A percentile compares a stretch with the other conserved stretches of the same genome.
Conservation (phyloP, 1,140 invertebrate genomes). For the Leptonema lineaticorne region DNA sequence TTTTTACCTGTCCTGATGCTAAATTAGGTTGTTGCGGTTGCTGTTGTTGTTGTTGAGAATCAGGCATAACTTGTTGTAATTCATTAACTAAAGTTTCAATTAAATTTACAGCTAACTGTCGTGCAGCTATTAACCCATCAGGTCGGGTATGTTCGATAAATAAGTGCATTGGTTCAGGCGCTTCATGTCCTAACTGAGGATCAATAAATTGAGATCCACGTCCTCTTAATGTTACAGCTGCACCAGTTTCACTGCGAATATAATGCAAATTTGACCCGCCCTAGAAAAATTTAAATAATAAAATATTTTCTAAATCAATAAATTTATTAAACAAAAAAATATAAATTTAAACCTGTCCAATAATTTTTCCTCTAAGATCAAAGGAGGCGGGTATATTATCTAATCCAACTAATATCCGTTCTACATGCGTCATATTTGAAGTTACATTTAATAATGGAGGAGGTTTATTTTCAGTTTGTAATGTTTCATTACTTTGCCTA, state of each 20-base stretch:
- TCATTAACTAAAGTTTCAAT: constrained; percentile 80
- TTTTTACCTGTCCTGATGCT: background rate
- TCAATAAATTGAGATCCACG: constrained; percentile 68
- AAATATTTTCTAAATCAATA: too few species aligned
- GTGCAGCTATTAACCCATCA: constrained; percentile 70
- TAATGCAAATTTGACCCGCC: constrained; percentile 75
- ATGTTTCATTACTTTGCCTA: background rate
- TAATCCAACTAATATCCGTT: constrained; percentile 76
- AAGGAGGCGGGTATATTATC: constrained; percentile 76
- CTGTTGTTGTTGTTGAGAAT: constrained; percentile 17
- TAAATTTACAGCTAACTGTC: constrained; percentile 73
- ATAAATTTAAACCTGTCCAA: constrained; percentile 57
- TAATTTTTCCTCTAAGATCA: constrained; percentile 71
- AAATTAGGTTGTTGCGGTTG: background rate
- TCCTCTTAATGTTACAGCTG: constrained; percentile 71
- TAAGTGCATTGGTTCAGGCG: constrained; percentile 77
- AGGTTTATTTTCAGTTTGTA: constrained; percentile 19
- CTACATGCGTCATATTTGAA: constrained; percentile 47
- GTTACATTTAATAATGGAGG: background rate
- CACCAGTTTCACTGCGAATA: constrained; percentile 75
- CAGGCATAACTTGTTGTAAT: constrained; percentile 56
- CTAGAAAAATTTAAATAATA: constrained; percentile 45
- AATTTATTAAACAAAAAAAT: background rate
- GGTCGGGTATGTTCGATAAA: constrained; percentile 72
- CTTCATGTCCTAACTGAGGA: constrained; percentile 62